Evolutionary conservation across 2,113 vertebrate species (phyloP).

Genomic region (Ciconia maguari): DNA sequence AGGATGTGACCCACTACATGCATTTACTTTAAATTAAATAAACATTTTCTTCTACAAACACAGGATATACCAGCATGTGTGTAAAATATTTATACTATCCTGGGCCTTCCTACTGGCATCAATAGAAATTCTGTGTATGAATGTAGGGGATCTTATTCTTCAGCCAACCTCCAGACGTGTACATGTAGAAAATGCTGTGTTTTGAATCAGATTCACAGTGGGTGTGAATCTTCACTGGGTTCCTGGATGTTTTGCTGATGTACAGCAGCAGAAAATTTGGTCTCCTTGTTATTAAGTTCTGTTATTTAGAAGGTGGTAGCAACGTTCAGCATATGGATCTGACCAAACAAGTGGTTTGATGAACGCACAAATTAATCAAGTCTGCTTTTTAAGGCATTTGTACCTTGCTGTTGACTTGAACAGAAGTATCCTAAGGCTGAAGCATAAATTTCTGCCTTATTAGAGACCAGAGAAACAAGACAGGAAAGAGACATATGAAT

Average conservation of each 20-base stretch:
- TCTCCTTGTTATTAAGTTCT: background rate
- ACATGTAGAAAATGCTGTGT: background rate
- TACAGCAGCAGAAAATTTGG: background rate
- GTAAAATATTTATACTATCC: slow-evolving; percentile 33
- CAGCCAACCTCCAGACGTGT: background rate
- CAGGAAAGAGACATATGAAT: background rate
- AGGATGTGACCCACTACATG: slow-evolving; percentile 30
- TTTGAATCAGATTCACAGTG: background rate
- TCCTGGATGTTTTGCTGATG: background rate
- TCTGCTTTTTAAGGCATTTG: background rate
- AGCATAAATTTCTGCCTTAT: background rate
- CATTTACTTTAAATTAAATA: slow-evolving; percentile 46
- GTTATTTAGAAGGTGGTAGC: background rate
- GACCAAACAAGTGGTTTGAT: background rate
- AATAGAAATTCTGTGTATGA: background rate
- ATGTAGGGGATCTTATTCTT: background rate
- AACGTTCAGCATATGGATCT: background rate
- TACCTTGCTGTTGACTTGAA: background rate
- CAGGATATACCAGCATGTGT: background rate
- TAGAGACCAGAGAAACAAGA: background rate
- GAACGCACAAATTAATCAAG: background rate
- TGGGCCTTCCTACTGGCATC: background rate
- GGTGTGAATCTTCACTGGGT: background rate
- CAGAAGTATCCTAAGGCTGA: background rate
- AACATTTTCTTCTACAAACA: slow-evolving; percentile 31